Evolutionary conservation across 2,888 invertebrate genomes (phyloP).

Genomic region (Sylvicola fuscatus): DNA sequence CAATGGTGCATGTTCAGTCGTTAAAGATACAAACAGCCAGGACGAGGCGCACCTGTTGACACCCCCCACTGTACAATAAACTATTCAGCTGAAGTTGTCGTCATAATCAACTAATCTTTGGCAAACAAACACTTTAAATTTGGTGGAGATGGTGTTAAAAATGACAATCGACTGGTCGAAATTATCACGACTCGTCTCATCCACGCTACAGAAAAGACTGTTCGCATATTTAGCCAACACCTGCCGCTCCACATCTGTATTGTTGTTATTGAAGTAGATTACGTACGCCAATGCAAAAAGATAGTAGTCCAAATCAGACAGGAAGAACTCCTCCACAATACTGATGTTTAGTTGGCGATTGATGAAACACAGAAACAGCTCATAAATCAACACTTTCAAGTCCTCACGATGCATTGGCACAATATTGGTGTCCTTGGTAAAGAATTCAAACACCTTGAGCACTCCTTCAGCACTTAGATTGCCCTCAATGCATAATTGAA

Average conservation of each 20-base stretch:
- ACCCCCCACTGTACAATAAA: no score
- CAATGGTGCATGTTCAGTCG: no score
- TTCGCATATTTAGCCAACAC: conserved; percentile 5
- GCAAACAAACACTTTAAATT: conserved; percentile 24
- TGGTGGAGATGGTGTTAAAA: conserved; percentile 22
- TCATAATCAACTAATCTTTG: conserved; percentile 13
- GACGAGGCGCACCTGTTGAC: no score
- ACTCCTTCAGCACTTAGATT: conserved; percentile 17
- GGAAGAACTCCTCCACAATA: conserved; percentile 22
- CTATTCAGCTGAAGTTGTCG: conserved; percentile 1
- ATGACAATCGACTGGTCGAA: conserved; percentile 22
- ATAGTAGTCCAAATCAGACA: conserved; percentile 24
- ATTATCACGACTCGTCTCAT: conserved; percentile 2
- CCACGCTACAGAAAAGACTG: conserved; percentile 4
- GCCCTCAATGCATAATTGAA: conserved; percentile 19
- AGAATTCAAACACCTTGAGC: conserved; percentile 24
- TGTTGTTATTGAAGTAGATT: conserved; percentile 15
- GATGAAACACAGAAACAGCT: conserved; percentile 21
- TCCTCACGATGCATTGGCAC: conserved; percentile 23
- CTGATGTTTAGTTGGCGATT: conserved; percentile 18
- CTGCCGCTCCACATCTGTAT: conserved; percentile 6
- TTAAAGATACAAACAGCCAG: no score
- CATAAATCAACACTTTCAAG: conserved; percentile 23
- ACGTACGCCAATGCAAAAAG: conserved; percentile 23
- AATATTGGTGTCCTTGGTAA: conserved; percentile 25